Evolutionary conservation across 2,888 invertebrate genomes (phyloP), one percentile per base, ranked within the genome.

Genomic region (Blastobasis lacticolella): DNA sequence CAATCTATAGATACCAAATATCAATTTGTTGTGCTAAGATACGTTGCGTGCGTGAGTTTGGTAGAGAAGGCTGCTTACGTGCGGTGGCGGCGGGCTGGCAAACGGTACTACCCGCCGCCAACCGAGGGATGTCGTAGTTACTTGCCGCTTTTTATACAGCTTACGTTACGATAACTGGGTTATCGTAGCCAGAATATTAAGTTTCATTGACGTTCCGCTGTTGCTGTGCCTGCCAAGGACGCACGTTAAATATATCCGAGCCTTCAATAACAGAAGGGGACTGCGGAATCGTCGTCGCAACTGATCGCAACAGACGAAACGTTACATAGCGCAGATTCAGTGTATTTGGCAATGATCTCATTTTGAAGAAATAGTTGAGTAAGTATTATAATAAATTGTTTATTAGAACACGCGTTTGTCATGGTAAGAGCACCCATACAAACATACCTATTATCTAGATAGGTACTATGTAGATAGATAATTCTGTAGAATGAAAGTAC

Each of bases 101-200:
- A 66, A 61, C 76, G 75, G 78, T 75, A 87, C 82, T 81, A 73
- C 70, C 75, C 73, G 68, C 66, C 62, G 54, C 54, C 62, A 57
- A 57, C 61, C 67, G 64, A 61, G 73, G 79, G 70, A 70, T 75
- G 68, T 71, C 67, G 75, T 73, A 80, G 82, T 82, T 77, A 79
- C 82, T 81, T 77, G 71, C 71, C 67, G 68, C 71, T 79, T 81
- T 79, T 81, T 78, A 74, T 71, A 72, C 71, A 69, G 73, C 67
- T 78, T 73, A 71, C 72, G 73, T 76, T 79, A 78, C 80, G 65
- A 78, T 81, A 87, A 81, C 86, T 82, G 78, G 86, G 87, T 87
- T 86, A 87, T 75, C 73, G 79, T 77, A 73, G 67, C 69, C 72
- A 64, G 77, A 77, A 82, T 87, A 87, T 85, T 83, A 78, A 79